Conservation (phyloP, 2,113 vertebrate genomes). For the Odontophorus gujanensis region DNA sequence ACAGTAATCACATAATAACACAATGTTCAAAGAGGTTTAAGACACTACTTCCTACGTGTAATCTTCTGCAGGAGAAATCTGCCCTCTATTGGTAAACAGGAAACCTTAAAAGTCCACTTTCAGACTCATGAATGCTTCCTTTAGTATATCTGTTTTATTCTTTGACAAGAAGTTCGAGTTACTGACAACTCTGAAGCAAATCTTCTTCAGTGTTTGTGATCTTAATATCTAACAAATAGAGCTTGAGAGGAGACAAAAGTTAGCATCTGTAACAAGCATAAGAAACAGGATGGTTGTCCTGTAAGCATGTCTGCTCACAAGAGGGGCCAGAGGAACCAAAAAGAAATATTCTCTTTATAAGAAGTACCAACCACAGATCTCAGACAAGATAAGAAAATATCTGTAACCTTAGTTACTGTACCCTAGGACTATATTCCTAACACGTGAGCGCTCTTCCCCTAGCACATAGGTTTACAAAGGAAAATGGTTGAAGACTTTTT, state of each 20-base stretch:
- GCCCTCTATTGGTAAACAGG: conserved; percentile 41
- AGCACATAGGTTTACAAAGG: background rate
- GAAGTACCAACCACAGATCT: background rate
- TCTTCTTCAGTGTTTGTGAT: background rate
- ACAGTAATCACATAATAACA: background rate
- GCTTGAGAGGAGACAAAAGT: background rate
- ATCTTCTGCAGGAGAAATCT: background rate
- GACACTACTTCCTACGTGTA: background rate
- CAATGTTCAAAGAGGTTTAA: background rate
- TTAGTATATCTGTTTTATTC: background rate
- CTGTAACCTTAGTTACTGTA: background rate
- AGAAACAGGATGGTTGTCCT: background rate
- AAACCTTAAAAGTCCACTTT: background rate
- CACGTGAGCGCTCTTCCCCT: background rate
- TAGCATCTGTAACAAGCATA: background rate
- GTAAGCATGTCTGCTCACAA: background rate
- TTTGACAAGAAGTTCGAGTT: background rate
- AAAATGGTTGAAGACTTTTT: background rate
- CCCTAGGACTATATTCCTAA: background rate
- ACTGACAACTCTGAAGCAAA: background rate
- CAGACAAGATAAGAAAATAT: background rate
- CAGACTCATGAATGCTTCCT: background rate
- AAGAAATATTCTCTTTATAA: background rate
- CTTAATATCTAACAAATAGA: background rate
- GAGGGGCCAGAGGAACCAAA: background rate